phyloP scores from a whole-genome alignment of 2,888 invertebrate species.

The Platerodrilus igneus region DNA sequence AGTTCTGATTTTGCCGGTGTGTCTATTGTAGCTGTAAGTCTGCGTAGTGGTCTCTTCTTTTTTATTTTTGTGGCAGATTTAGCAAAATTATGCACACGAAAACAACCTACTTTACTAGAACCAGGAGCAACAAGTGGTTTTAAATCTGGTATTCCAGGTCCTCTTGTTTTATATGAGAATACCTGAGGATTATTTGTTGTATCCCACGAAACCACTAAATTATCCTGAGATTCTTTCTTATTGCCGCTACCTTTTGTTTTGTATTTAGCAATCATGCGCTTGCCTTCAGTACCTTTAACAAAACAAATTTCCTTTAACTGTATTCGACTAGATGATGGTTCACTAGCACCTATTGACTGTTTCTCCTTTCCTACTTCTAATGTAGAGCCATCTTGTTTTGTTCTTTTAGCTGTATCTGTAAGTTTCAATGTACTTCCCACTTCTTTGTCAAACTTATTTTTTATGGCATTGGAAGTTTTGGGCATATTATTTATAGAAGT shows the following conservation, averaged over 20 bases:
- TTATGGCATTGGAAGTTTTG: no score
- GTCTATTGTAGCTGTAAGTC: constrained; percentile 36
- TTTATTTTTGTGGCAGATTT: constrained; percentile 38
- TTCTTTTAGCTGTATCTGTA: no score
- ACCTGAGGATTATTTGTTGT: constrained; percentile 36
- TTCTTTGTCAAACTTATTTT: constrained; percentile 13
- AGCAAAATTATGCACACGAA: constrained; percentile 42
- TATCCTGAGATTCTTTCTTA: constrained; percentile 33
- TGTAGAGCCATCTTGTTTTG: no score
- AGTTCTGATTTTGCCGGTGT: constrained; percentile 37
- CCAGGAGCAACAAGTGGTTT: constrained; percentile 17
- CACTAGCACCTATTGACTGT: constrained; percentile 16
- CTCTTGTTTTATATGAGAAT: constrained; percentile 32
- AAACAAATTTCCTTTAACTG: constrained; percentile 44
- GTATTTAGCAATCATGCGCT: constrained; percentile 43
- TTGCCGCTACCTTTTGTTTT: constrained; percentile 29
- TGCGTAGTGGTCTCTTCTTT: constrained; percentile 38
- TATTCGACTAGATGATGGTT: constrained; percentile 27
- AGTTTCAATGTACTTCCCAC: constrained; percentile 6
- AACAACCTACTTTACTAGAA: constrained; percentile 36
- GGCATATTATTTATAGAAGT: no score
- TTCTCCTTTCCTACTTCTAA: constrained; percentile 25
- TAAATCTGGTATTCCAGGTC: constrained; percentile 3
- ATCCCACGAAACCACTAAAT: constrained; percentile 43
- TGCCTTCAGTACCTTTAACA: constrained; percentile 41